Conservation (phyloP, 2,888 invertebrate species). For the Leptopilina myrica region DNA sequence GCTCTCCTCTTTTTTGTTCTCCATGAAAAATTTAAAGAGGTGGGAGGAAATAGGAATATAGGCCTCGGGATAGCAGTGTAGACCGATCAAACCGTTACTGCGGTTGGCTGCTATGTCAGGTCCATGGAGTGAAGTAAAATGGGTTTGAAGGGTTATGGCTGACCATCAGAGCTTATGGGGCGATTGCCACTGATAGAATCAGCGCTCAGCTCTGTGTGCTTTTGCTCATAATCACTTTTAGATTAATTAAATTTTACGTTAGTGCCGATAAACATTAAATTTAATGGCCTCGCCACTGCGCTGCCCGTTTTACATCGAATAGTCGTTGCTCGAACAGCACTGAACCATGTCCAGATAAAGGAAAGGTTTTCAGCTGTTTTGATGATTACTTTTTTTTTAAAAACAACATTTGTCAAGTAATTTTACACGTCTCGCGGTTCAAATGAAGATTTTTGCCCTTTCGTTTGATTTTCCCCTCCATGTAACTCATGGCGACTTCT, state of each 20-base stretch:
- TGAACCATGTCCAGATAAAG: constrained; percentile 19
- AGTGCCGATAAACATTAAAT: constrained; percentile 75
- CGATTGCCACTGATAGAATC: constrained; percentile 75
- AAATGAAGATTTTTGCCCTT: not conserved
- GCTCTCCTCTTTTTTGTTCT: no score
- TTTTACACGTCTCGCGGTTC: not conserved
- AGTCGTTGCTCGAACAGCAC: constrained; percentile 46
- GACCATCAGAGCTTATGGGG: constrained; percentile 73
- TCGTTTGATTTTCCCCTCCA: no score
- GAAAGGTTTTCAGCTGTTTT: constrained; percentile 11
- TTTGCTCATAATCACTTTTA: constrained; percentile 76
- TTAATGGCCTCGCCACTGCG: constrained; percentile 68
- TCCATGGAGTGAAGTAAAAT: constrained; percentile 74
- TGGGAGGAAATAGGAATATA: constrained; percentile 48
- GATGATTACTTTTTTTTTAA: not conserved
- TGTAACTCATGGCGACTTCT: no score
- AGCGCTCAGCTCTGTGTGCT: constrained; percentile 70
- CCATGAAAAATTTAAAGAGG: not conserved
- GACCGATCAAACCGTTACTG: constrained; percentile 68
- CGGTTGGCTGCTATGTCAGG: constrained; percentile 71
- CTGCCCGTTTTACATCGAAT: constrained; percentile 50
- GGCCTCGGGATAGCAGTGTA: constrained; percentile 52
- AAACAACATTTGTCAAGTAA: no score
- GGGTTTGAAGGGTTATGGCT: constrained; percentile 74
- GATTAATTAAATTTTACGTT: constrained; percentile 76